A percentile compares a stretch with the other conserved stretches of the same genome.
Evolutionary conservation across 2,888 invertebrate species (phyloP).

Genomic region (Hydrotaea cyrtoneurina): DNA sequence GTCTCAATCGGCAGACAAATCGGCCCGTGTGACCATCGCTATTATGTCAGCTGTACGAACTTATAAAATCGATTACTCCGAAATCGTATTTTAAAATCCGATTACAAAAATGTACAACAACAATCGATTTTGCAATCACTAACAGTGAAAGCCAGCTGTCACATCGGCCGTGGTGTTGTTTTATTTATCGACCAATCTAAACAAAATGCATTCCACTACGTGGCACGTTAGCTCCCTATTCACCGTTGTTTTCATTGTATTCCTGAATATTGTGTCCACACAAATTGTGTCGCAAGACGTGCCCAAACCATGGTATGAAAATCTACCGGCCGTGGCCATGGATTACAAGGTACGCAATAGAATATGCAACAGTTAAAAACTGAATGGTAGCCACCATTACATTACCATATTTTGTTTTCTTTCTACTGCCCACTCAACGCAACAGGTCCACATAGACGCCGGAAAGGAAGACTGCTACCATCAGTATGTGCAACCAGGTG

Average conservation of each 20-base stretch:
- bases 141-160: not conserved
- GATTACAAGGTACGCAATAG: slow-evolving; percentile 90
- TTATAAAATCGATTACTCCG: not conserved
- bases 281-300: slow-evolving; percentile 78
- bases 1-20: too few relatives aligned
- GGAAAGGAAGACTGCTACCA: slow-evolving; percentile 97
- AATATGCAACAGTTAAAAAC: slow-evolving; percentile 16
- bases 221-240: slow-evolving; percentile 75
- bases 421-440: slow-evolving; percentile 53
- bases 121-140: too few relatives aligned
- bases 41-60: too few relatives aligned
- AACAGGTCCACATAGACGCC: slow-evolving; percentile 90
- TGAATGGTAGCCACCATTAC: too few relatives aligned
- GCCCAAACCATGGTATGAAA: slow-evolving; percentile 91
- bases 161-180: slow-evolving; percentile 31
- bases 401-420: not conserved
- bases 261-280: slow-evolving; percentile 69
- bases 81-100: not conserved
- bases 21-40: too few relatives aligned
- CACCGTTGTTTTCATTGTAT: slow-evolving; percentile 69
- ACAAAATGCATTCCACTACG: slow-evolving; percentile 76
- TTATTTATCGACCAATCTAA: slow-evolving; percentile 61
- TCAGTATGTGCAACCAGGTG: slow-evolving; percentile 95
- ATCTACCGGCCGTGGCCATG: slow-evolving; percentile 94
- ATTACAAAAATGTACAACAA: too few relatives aligned